phyloP scores from a whole-genome alignment of 2,888 invertebrate genomes.

The Sinohyriopsis cumingii region DNA sequence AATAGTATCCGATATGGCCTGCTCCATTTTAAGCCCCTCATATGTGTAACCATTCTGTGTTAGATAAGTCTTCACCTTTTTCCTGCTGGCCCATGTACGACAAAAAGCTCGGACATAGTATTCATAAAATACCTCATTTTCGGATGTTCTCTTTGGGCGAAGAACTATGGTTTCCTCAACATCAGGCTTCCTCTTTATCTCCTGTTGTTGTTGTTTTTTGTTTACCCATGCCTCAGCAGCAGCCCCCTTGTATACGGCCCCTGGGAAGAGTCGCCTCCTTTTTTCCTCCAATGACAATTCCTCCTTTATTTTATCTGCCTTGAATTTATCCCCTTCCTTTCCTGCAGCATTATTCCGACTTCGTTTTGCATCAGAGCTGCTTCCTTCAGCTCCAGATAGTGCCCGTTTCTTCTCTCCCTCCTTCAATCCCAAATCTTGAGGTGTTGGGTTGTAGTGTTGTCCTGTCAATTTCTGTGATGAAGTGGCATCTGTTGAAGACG shows the following conservation, averaged over 20 bases:
- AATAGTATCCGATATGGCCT: conserved; percentile 30
- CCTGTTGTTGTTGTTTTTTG: too few relatives aligned
- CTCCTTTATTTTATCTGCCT: conserved; percentile 2
- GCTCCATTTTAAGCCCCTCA: conserved; percentile 32
- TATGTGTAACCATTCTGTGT: conserved; percentile 22
- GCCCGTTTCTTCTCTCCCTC: neutral
- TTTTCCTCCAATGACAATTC: too few relatives aligned
- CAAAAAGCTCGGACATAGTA: conserved; percentile 40
- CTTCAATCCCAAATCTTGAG: neutral
- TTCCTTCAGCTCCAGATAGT: conserved; percentile 1
- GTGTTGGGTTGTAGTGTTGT: too few relatives aligned
- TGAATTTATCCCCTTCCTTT: neutral
- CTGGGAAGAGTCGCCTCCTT: too few relatives aligned
- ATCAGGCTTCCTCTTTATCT: neutral
- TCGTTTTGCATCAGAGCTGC: neutral
- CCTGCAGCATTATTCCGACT: too few relatives aligned
- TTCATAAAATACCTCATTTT: conserved; percentile 26
- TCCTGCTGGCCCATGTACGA: conserved; percentile 48
- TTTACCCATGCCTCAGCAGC: too few relatives aligned
- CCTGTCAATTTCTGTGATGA: too few relatives aligned
- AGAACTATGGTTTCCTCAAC: conserved; percentile 15
- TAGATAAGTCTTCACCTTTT: conserved; percentile 40
- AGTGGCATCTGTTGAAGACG: neutral
- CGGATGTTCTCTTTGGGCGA: conserved; percentile 14
- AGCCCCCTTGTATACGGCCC: too few relatives aligned